Evolutionary conservation across 2,113 vertebrate genomes (phyloP).

Genomic region (Edolisoma coerulescens): DNA sequence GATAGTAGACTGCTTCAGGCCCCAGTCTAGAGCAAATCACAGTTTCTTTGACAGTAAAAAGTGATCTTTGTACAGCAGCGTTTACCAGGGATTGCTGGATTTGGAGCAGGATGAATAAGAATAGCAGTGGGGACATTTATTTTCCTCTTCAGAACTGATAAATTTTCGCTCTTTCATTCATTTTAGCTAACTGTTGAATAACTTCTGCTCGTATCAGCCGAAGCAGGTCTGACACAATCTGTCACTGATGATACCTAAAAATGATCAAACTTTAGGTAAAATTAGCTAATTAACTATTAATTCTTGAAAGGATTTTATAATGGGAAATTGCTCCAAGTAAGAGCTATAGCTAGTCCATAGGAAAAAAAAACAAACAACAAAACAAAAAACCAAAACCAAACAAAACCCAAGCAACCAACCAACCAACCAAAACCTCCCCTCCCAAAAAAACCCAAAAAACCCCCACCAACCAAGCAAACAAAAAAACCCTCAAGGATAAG

Average conservation of each 20-base stretch:
- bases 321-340: neutral
- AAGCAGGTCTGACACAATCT: neutral
- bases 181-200: neutral
- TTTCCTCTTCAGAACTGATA: neutral
- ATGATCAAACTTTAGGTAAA: neutral
- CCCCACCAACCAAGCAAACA: neutral
- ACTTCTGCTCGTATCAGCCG: neutral
- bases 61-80: neutral
- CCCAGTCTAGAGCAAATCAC: neutral
- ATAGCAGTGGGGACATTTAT: neutral
- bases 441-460: neutral
- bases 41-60: neutral
- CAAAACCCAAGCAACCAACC: neutral
- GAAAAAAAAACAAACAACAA: neutral
- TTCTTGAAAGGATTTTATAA: neutral
- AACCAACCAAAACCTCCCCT: fast-evolving
- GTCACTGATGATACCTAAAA: neutral
- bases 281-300: neutral
- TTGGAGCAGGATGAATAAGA: neutral
- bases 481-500: fast-evolving
- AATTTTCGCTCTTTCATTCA: neutral
- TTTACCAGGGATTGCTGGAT: neutral
- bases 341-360: neutral
- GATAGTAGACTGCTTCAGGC: neutral
- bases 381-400: neutral